Evolutionary conservation across 2,888 invertebrate species (phyloP).

Genomic region (Atherix ibis): DNA sequence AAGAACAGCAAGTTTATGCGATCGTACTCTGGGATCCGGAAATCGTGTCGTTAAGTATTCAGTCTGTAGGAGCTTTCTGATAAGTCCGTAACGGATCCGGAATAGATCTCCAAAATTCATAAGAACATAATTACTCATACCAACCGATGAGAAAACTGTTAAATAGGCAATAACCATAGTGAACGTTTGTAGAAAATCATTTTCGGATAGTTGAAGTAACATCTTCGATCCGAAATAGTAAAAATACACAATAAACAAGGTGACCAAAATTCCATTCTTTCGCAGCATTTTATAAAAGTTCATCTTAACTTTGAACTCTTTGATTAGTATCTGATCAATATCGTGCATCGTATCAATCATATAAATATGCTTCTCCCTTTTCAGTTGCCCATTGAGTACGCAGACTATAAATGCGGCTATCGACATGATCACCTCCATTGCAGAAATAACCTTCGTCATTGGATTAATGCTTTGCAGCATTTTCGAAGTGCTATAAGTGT

Average conservation of each 20-base stretch:
- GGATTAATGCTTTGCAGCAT: background rate
- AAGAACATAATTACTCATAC: conserved; percentile 1
- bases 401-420: conserved; percentile 1
- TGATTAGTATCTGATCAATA: conserved; percentile 3
- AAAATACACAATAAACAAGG: background rate
- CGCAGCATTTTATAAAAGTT: conserved; percentile 5
- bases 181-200: background rate
- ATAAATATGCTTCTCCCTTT: conserved; percentile 3
- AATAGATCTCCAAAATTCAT: conserved; percentile 7
- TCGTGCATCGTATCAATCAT: conserved; percentile 1
- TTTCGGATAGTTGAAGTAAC: background rate
- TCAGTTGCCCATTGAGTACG: background rate
- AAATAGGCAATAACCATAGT: conserved; percentile 1
- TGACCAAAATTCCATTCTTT: conserved; percentile 3
- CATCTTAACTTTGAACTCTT: conserved; percentile 6
- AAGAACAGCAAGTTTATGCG: background rate
- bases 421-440: conserved; percentile 3
- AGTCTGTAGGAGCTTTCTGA: conserved; percentile 3
- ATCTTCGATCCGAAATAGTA: background rate
- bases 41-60: conserved; percentile 1
- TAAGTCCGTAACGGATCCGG: conserved; percentile 3
- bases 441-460: conserved; percentile 1
- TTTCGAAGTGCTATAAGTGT: no score
- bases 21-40: background rate
- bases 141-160: background rate